phyloP scores from a whole-genome alignment of 2,113 vertebrate genomes.

The Neofelis nebulosa region DNA sequence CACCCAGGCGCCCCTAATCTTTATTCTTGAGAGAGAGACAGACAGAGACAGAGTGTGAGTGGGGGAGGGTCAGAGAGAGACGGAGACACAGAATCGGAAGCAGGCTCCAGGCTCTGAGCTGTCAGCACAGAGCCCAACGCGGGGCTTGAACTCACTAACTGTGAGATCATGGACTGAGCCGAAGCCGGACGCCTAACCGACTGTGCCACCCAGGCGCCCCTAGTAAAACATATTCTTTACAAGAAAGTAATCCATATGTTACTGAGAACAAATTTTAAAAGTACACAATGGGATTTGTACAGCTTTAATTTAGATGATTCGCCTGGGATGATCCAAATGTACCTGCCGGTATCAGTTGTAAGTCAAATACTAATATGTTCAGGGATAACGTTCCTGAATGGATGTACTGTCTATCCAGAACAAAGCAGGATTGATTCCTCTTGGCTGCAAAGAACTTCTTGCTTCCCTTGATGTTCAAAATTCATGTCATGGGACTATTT shows the following conservation, averaged over 20 bases:
- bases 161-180: too few species aligned
- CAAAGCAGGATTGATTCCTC: neutral
- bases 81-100: too few species aligned
- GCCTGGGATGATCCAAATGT: neutral
- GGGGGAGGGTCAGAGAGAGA: too few species aligned
- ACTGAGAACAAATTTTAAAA: neutral
- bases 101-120: too few species aligned
- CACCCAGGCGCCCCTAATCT: too few species aligned
- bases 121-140: too few species aligned
- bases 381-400: conserved; percentile 24
- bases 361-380: conserved; percentile 8
- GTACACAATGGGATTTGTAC: neutral
- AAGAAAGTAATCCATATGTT: neutral
- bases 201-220: too few species aligned
- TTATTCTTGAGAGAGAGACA: too few species aligned
- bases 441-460: neutral
- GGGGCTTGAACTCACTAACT: too few species aligned
- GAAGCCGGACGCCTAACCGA: too few species aligned
- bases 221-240: neutral
- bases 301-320: conserved; percentile 17
- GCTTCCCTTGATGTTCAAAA: neutral
- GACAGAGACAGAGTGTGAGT: too few species aligned
- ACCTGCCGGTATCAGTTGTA: neutral
- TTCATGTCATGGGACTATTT: neutral
- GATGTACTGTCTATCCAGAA: neutral